These are phyloP conservation scores for Hemiscyllium ocellatum DNA, from an alignment of 2,113 vertebrate species.

Conservation along the genomic window DNA sequence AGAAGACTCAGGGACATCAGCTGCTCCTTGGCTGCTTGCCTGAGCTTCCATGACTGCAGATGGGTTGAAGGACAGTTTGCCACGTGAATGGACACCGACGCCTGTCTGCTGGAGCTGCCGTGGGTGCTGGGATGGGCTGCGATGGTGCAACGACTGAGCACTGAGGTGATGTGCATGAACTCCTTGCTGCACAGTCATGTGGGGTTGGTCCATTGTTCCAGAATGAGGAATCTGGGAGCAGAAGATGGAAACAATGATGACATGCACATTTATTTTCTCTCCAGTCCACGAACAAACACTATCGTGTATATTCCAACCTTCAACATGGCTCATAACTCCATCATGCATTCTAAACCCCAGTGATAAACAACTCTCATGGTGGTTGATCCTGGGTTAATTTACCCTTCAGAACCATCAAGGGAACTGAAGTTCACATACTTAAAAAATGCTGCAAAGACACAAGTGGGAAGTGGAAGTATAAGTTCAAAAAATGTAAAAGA, in stretches of 20 bases:
- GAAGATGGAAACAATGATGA: not conserved
- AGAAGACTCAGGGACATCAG: constrained; percentile 72
- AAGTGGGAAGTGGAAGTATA: not conserved
- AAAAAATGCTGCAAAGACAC: not conserved
- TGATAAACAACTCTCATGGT: not conserved
- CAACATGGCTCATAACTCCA: not conserved
- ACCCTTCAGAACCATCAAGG: not conserved
- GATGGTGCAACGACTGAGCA: constrained; percentile 62
- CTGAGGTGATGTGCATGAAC: constrained; percentile 57
- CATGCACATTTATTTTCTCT: no score
- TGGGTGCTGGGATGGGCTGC: constrained; percentile 57
- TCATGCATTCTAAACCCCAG: not conserved
- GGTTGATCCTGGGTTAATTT: not conserved
- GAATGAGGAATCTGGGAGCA: constrained; percentile 58
- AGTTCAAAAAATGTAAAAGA: not conserved
- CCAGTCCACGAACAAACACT: not conserved
- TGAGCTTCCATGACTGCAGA: constrained; percentile 50
- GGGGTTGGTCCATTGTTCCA: constrained; percentile 68
- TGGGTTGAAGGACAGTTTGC: constrained; percentile 60
- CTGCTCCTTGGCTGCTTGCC: constrained; percentile 53
- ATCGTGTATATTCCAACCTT: not conserved
- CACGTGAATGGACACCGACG: constrained; percentile 37
- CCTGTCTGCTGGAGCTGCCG: constrained; percentile 49
- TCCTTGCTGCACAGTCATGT: constrained; percentile 63
- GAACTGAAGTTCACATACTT: not conserved